These are phyloP conservation scores for Tinamus major DNA, from an alignment of 2,797 vertebrate genomes.

Conservation along the genomic window DNA sequence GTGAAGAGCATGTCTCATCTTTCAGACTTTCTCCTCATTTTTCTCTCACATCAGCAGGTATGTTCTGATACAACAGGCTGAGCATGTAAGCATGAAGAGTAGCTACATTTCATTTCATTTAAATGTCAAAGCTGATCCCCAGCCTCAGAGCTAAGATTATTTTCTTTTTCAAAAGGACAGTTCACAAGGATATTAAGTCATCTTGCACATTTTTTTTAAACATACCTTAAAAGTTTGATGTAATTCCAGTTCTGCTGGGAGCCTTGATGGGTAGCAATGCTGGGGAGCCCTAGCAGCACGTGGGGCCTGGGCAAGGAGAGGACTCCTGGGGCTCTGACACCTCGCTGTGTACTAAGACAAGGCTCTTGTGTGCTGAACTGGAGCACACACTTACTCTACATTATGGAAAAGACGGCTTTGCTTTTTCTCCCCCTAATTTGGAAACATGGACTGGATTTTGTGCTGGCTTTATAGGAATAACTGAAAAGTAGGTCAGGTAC, in stretches of 20 bases:
- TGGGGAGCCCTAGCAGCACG: fast-evolving
- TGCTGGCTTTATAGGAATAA: not conserved
- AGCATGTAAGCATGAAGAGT: not conserved
- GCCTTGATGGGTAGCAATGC: not conserved
- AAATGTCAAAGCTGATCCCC: slow-evolving; percentile 19
- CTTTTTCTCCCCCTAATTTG: not conserved
- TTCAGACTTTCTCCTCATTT: not conserved
- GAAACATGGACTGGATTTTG: not conserved
- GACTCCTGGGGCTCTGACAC: not conserved
- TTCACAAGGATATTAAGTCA: not conserved
- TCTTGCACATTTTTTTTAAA: slow-evolving; percentile 4
- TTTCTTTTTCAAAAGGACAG: not conserved
- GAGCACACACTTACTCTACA: not conserved
- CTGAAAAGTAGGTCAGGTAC: not conserved
- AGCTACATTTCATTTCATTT: not conserved
- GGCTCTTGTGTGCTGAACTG: not conserved
- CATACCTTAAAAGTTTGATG: not conserved
- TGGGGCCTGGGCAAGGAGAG: not conserved
- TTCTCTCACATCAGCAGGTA: not conserved
- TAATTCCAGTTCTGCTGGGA: not conserved
- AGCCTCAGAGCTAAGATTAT: not conserved
- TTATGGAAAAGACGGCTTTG: not conserved
- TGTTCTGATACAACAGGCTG: not conserved
- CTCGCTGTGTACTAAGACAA: fast-evolving
- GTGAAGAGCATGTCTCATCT: not conserved